Conservation (phyloP, 1,140 invertebrate genomes). For the Bombus affinis region DNA sequence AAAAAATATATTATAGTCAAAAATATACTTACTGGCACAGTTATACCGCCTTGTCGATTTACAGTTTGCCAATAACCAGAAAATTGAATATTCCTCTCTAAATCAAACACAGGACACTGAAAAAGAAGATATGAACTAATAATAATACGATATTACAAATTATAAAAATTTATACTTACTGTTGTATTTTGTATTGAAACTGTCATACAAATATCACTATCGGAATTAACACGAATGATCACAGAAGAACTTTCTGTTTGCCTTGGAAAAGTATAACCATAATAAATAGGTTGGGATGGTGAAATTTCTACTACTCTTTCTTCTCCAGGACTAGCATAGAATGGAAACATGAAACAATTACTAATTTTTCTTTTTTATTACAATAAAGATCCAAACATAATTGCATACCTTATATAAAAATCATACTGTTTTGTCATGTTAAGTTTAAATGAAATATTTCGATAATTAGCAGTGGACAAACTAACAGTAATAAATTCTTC, state of each 20-base stretch:
- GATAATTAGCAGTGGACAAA: conserved; percentile 81
- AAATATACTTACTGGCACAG: conserved; percentile 81
- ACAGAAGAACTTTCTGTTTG: conserved; percentile 81
- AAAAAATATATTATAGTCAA: not conserved
- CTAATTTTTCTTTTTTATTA: not conserved
- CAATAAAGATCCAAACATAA: not conserved
- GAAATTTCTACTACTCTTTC: conserved; percentile 67
- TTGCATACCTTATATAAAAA: conserved; percentile 81
- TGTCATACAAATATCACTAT: conserved; percentile 84
- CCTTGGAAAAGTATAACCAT: conserved; percentile 82
- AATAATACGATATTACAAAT: not conserved
- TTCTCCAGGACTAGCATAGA: conserved; percentile 59
- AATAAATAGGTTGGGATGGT: conserved; percentile 84
- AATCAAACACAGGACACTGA: conserved; percentile 87
- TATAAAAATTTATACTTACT: conserved; percentile 74
- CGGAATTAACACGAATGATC: conserved; percentile 83
- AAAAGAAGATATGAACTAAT: conserved; percentile 51
- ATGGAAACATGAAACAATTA: not conserved
- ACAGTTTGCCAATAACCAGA: conserved; percentile 87
- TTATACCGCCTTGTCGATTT: conserved; percentile 85
- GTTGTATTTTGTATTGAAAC: conserved; percentile 86
- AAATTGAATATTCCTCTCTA: conserved; percentile 85
- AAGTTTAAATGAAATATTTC: conserved; percentile 77
- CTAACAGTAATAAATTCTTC: conserved; percentile 81
- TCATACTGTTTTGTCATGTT: conserved; percentile 74